Evolutionary conservation across 2,888 invertebrate genomes (phyloP).

Genomic region (Perdita meconis): DNA sequence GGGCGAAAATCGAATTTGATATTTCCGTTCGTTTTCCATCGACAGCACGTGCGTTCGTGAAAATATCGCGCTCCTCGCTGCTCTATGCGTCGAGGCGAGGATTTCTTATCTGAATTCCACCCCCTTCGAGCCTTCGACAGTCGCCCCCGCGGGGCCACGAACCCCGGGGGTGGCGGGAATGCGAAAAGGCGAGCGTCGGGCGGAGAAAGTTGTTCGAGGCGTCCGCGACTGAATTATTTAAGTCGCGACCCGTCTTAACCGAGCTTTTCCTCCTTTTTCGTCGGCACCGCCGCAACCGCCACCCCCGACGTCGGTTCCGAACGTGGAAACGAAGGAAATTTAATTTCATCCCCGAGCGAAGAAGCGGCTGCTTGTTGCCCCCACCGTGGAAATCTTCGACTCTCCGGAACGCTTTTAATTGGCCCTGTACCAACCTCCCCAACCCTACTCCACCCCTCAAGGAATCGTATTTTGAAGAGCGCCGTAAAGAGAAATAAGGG

Average conservation of each 20-base stretch:
- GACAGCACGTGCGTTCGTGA: constrained; percentile 67
- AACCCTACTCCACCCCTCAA: too few species aligned
- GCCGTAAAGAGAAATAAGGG: constrained; percentile 26
- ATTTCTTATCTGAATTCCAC: constrained; percentile 66
- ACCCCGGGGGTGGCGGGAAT: constrained; percentile 47
- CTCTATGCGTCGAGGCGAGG: constrained; percentile 47
- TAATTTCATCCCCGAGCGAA: constrained; percentile 60
- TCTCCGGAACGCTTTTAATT: constrained; percentile 61
- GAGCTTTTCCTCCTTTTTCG: constrained; percentile 35
- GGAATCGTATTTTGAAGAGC: constrained; percentile 7
- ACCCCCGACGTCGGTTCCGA: constrained; percentile 26
- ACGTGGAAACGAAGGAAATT: constrained; percentile 61
- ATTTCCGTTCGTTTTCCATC: constrained; percentile 72
- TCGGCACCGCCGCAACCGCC: constrained; percentile 6
- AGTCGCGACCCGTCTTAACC: constrained; percentile 68
- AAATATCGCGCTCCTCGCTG: constrained; percentile 49
- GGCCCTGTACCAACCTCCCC: constrained; percentile 40
- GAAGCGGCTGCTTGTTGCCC: constrained; percentile 37
- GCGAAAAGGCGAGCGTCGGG: constrained; percentile 66
- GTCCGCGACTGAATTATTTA: constrained; percentile 78
- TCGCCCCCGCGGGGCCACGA: constrained; percentile 19
- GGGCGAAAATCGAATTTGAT: constrained; percentile 74
- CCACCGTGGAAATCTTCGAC: not conserved
- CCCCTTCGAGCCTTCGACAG: constrained; percentile 20
- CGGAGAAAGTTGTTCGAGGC: constrained; percentile 67